These are phyloP conservation scores for Nothoprocta perdicaria DNA, from an alignment of 2,113 vertebrate genomes.

Conservation along the genomic window DNA sequence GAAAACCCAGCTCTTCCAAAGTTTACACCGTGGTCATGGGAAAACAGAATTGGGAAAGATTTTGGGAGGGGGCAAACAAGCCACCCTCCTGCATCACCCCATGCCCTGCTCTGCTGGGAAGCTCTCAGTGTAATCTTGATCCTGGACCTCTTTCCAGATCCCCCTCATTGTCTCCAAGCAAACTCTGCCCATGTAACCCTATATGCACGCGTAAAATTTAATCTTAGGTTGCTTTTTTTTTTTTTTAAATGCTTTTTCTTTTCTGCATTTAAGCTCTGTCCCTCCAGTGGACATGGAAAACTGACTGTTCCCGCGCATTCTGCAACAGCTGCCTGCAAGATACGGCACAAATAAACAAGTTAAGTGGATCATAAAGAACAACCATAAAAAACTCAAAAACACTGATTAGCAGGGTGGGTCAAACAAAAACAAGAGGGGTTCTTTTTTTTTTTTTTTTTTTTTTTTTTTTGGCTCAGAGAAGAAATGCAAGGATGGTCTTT, in stretches of 20 bases:
- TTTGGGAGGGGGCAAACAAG: neutral
- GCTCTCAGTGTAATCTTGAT: neutral
- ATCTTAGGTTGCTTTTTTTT: neutral
- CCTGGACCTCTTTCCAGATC: neutral
- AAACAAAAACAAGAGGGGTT: neutral
- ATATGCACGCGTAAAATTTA: neutral
- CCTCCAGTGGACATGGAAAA: neutral
- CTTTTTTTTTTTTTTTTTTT: neutral
- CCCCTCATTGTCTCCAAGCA: neutral
- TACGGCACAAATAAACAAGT: neutral
- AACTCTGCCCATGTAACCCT: neutral
- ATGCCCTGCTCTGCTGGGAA: neutral
- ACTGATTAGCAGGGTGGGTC: neutral
- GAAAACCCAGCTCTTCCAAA: neutral
- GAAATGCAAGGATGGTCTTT: neutral
- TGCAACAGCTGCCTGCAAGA: neutral
- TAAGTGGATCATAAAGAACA: slow-evolving; percentile 39
- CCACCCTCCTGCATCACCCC: neutral
- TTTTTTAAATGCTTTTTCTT: neutral
- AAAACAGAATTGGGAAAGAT: neutral
- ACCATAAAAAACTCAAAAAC: neutral
- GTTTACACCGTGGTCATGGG: neutral
- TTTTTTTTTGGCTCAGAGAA: neutral
- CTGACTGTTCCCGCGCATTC: neutral
- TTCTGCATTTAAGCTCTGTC: neutral